phyloP scores from a whole-genome alignment of 1,140 invertebrate genomes.

The Oreohelix idahoensis region DNA sequence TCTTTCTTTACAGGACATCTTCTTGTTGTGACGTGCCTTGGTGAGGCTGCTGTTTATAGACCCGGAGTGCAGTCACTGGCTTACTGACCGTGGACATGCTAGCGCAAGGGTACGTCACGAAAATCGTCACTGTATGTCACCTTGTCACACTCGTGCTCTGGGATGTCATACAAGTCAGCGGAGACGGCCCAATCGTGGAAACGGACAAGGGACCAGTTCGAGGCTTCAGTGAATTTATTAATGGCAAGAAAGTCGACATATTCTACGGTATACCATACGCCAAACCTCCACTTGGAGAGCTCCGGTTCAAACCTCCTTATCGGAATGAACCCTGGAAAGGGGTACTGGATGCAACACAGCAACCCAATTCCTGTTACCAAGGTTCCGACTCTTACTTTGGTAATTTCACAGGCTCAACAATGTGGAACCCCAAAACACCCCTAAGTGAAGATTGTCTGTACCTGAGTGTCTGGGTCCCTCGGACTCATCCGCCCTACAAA shows the following conservation, averaged over 20 bases:
- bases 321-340: slow-evolving; percentile 86
- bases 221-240: slow-evolving; percentile 48
- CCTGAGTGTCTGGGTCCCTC: slow-evolving; percentile 88
- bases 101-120: background rate
- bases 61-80: too few species aligned
- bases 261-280: slow-evolving; percentile 95
- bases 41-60: too few species aligned
- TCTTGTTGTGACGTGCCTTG: background rate
- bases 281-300: slow-evolving; percentile 89
- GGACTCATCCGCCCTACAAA: slow-evolving; percentile 69
- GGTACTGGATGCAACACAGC: slow-evolving; percentile 81
- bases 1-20: background rate
- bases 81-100: background rate
- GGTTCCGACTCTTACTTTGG: slow-evolving; percentile 91
- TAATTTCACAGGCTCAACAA: slow-evolving; percentile 91
- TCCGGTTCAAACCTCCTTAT: slow-evolving; percentile 90
- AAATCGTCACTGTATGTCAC: background rate
- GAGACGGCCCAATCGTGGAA: slow-evolving; percentile 40
- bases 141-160: background rate
- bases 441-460: slow-evolving; percentile 97
- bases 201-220: slow-evolving; percentile 63
- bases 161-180: background rate
- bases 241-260: slow-evolving; percentile 87
- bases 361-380: slow-evolving; percentile 92
- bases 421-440: slow-evolving; percentile 97